Conservation (phyloP, 2,797 vertebrate genomes). For the Pseudopleuronectes americanus region DNA sequence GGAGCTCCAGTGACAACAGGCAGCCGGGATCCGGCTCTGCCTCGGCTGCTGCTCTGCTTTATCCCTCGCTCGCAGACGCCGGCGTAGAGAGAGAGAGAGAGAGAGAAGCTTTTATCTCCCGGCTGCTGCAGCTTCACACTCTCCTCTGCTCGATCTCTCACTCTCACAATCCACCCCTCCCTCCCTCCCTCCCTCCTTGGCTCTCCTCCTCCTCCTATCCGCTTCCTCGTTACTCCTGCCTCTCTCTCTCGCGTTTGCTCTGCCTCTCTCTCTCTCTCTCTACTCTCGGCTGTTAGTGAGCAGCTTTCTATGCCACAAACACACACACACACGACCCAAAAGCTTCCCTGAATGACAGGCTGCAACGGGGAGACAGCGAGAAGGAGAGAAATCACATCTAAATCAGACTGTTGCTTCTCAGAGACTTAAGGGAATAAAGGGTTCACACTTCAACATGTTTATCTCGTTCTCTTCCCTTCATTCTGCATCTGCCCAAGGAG, state of each 20-base stretch:
- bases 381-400: constrained; percentile 32
- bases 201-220: constrained; percentile 68
- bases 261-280: constrained; percentile 42
- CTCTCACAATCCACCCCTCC: constrained; percentile 72
- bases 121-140: constrained; percentile 84
- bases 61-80: constrained; percentile 69
- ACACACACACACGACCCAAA: constrained; percentile 85
- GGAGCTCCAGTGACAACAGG: constrained; percentile 68
- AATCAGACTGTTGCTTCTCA: constrained; percentile 30
- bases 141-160: constrained; percentile 76
- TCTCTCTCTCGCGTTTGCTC: too few relatives aligned
- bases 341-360: constrained; percentile 84
- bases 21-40: constrained; percentile 63
- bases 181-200: constrained; percentile 70
- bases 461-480: background rate
- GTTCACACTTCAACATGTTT: background rate
- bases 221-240: constrained; percentile 64
- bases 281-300: constrained; percentile 68
- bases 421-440: constrained; percentile 20
- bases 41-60: constrained; percentile 58
- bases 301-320: constrained; percentile 63
- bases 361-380: constrained; percentile 7
- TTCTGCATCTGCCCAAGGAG: constrained; percentile 15
- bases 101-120: constrained; percentile 79
- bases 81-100: constrained; percentile 60